Conservation (phyloP, 2,797 vertebrate species). For the Lemur catta region DNA sequence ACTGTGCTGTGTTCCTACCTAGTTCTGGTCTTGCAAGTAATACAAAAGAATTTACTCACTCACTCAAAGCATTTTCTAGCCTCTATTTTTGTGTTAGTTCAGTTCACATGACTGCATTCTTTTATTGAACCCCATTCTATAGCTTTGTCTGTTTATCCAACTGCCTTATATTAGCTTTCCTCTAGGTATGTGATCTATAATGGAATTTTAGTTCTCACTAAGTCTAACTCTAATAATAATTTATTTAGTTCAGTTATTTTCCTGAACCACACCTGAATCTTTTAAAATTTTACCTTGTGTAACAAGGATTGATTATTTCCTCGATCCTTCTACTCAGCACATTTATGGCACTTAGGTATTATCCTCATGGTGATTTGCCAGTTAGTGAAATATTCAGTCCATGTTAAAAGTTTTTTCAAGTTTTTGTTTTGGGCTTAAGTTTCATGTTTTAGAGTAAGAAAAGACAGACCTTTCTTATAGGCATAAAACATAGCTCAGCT, state of each 20-base stretch:
- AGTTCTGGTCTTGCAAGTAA: not conserved
- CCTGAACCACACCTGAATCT: not conserved
- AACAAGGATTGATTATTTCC: not conserved
- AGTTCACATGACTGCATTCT: not conserved
- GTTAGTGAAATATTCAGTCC: not conserved
- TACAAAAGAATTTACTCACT: not conserved
- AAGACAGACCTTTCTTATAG: not conserved
- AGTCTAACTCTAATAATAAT: not conserved
- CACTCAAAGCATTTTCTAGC: not conserved
- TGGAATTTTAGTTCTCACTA: not conserved
- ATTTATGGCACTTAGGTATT: not conserved
- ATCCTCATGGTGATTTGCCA: not conserved
- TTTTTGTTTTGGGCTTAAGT: not conserved
- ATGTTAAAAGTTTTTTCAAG: not conserved
- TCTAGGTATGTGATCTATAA: not conserved
- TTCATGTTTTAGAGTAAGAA: not conserved
- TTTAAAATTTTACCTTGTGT: not conserved
- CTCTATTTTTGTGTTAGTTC: not conserved
- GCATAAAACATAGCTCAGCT: not conserved
- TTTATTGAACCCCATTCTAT: not conserved
- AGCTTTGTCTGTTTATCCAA: not conserved
- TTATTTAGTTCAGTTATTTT: not conserved
- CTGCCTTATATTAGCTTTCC: not conserved
- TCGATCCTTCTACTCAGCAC: not conserved
- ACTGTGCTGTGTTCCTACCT: not conserved